Evolutionary conservation across 2,888 invertebrate genomes (phyloP).

Genomic region (Saturnia pavonia): DNA sequence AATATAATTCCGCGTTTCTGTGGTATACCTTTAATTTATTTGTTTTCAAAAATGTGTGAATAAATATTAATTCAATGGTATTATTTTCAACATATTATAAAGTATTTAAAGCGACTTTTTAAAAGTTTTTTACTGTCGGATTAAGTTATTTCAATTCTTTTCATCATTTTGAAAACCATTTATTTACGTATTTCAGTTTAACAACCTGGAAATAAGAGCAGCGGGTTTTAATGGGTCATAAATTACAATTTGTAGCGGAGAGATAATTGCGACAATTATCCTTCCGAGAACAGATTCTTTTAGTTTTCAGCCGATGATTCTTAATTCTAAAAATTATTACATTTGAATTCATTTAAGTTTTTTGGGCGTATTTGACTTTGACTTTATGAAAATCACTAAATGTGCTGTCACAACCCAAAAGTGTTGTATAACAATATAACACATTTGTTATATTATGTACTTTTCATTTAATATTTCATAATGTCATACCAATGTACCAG

Average conservation of each 20-base stretch:
- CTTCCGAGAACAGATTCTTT: constrained; percentile 24
- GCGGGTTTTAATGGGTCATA: constrained; percentile 16
- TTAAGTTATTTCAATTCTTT: background rate
- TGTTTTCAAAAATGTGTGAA: too few species aligned
- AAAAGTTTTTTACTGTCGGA: too few species aligned
- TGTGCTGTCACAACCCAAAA: background rate
- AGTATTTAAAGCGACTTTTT: too few species aligned
- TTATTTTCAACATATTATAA: too few species aligned
- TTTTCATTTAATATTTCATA: background rate
- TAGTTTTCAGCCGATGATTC: constrained; percentile 16
- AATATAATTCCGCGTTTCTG: too few species aligned
- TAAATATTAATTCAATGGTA: too few species aligned
- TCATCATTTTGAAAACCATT: background rate
- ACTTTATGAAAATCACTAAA: background rate
- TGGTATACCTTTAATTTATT: too few species aligned
- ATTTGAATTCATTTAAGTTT: background rate
- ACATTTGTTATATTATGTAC: background rate
- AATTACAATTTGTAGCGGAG: constrained; percentile 30
- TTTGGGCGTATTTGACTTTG: background rate
- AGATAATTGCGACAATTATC: constrained; percentile 26
- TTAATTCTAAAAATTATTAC: constrained; percentile 15
- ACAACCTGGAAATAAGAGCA: constrained; percentile 2
- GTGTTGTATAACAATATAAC: background rate
- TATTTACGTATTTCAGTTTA: background rate
- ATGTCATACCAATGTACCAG: constrained; percentile 14